A percentile compares a stretch with the other conserved stretches of the same genome.
Evolutionary conservation across 1,140 invertebrate species (phyloP).

Genomic region (Anoplophora glabripennis): DNA sequence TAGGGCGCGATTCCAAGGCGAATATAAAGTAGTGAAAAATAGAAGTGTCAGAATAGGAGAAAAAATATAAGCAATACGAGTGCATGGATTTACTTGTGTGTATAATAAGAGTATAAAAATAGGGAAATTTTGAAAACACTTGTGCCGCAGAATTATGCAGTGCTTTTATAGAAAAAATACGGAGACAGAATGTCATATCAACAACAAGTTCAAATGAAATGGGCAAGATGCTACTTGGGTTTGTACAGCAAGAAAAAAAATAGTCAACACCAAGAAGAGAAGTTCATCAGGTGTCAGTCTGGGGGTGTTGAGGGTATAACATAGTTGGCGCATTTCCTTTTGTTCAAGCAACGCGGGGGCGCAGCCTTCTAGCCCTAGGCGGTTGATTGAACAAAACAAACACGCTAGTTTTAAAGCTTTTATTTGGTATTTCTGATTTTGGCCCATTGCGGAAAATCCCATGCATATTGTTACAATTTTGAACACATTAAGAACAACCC

Average conservation of each 20-base stretch:
- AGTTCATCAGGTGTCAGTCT: no score
- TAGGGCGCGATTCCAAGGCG: constrained; percentile 49
- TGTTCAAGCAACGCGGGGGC: no score
- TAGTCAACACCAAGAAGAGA: constrained; percentile 6
- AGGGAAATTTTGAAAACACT: constrained; percentile 21
- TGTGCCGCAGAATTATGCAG: constrained; percentile 45
- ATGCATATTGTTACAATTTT: constrained; percentile 7
- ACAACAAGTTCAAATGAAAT: constrained; percentile 4
- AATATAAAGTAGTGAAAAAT: constrained; percentile 53
- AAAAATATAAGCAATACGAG: constrained; percentile 48
- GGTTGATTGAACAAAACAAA: no score
- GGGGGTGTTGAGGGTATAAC: no score
- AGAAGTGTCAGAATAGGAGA: constrained; percentile 52
- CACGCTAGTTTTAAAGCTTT: not conserved
- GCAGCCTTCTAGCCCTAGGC: no score
- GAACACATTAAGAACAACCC: no score
- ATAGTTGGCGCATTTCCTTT: no score
- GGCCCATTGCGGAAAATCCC: constrained; percentile 2
- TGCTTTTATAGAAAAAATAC: constrained; percentile 36
- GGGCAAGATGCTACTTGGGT: constrained; percentile 46
- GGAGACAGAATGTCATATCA: constrained; percentile 11
- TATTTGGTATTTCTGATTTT: constrained; percentile 14
- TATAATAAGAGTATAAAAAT: constrained; percentile 18
- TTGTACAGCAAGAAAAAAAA: constrained; percentile 9
- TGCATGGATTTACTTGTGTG: constrained; percentile 38